Conservation (phyloP, 2,888 invertebrate genomes). For the Hartigia nigra region DNA sequence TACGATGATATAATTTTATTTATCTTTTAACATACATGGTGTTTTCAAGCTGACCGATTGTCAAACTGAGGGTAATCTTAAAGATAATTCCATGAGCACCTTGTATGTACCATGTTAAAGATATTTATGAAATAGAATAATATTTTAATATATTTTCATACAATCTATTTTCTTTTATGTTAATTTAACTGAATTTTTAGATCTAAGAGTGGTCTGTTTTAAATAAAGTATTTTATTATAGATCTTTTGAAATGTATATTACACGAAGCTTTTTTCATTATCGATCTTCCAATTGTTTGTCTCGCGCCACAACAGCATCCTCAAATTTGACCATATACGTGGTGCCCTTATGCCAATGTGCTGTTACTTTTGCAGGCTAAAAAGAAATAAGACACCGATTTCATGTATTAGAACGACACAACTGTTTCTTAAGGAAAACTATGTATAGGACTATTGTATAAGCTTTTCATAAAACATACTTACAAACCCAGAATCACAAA, state of each 20-base stretch:
- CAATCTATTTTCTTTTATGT: constrained; percentile 17
- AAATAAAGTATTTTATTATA: constrained; percentile 16
- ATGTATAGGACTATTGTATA: neutral
- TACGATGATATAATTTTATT: no score
- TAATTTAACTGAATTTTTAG: constrained; percentile 9
- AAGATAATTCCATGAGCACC: neutral
- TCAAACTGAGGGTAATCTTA: neutral
- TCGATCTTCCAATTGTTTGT: constrained; percentile 91
- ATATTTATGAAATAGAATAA: neutral
- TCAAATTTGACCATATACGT: constrained; percentile 99
- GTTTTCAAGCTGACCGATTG: neutral
- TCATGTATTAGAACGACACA: neutral
- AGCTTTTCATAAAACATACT: constrained; percentile 65
- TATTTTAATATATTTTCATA: neutral
- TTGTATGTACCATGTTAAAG: neutral
- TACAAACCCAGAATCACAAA: constrained; percentile 96
- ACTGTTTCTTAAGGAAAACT: neutral
- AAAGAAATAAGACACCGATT: constrained; percentile 48
- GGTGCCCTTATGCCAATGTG: constrained; percentile 99
- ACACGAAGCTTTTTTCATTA: constrained; percentile 62
- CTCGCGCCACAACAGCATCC: constrained; percentile 88
- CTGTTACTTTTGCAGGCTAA: constrained; percentile 97
- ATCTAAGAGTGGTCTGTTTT: constrained; percentile 10
- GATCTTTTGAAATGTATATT: constrained; percentile 21
- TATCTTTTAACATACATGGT: neutral